Conservation (phyloP, 2,888 invertebrate genomes). For the Trichopoda pennipes region DNA sequence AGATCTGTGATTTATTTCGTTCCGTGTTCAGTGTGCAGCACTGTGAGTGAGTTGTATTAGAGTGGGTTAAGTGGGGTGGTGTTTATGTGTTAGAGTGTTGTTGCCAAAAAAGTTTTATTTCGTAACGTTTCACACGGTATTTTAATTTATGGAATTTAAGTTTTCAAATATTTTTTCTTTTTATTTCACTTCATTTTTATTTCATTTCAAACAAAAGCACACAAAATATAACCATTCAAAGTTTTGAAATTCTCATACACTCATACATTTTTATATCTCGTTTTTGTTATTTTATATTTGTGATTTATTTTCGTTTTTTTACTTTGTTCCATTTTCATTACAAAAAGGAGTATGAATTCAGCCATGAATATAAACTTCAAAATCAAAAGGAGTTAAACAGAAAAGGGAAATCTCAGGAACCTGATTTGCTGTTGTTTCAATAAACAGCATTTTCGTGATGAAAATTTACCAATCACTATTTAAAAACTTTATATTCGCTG, state of each 20-base stretch:
- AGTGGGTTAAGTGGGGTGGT: not conserved
- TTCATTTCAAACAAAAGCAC: conserved; percentile 35
- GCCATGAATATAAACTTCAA: conserved; percentile 60
- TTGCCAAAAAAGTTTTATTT: conserved; percentile 70
- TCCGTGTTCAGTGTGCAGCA: conserved; percentile 29
- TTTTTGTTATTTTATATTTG: conserved; percentile 41
- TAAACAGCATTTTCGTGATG: too few species aligned
- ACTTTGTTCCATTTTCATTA: conserved; percentile 23
- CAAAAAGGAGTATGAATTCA: conserved; percentile 52
- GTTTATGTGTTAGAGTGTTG: conserved; percentile 45
- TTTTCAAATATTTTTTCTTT: conserved; percentile 71
- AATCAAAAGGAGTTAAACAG: conserved; percentile 37
- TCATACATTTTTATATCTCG: conserved; percentile 51
- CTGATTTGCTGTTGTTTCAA: too few species aligned
- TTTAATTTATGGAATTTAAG: conserved; percentile 80
- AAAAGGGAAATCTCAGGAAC: conserved; percentile 6
- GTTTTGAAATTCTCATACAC: conserved; percentile 61
- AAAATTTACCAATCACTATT: too few species aligned
- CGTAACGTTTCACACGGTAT: conserved; percentile 70
- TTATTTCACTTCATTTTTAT: conserved; percentile 17
- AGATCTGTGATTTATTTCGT: conserved; percentile 79
- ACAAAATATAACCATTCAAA: conserved; percentile 43
- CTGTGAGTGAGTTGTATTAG: not conserved
- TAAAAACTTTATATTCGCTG: too few species aligned
- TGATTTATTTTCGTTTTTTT: conserved; percentile 38